Percentiles rank a stretch among this genome's conserved stretches.
Conservation (phyloP, 2,888 invertebrate genomes). For the Eurytoma californica region DNA sequence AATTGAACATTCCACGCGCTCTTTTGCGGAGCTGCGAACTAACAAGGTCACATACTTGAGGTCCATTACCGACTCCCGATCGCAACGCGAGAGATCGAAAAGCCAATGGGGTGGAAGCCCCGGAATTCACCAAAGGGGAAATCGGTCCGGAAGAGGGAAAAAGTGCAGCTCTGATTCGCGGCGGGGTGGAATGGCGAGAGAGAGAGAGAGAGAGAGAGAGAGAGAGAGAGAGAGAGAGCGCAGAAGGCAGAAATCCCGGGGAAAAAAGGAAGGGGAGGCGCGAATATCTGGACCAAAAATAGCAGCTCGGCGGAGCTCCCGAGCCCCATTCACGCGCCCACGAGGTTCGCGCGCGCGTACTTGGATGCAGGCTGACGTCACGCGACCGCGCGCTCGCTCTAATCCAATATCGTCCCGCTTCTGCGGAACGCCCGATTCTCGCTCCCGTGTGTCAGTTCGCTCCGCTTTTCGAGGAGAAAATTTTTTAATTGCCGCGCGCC, state of each 20-base stretch:
- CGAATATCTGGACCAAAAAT: slow-evolving; percentile 15
- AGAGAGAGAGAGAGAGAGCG: not conserved
- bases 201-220: not conserved
- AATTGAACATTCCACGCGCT: no score
- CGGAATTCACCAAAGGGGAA: not conserved
- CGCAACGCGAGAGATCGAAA: slow-evolving; percentile 1
- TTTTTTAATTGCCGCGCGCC: no score
- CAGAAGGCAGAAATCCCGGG: not conserved
- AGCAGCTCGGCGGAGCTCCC: slow-evolving; percentile 24
- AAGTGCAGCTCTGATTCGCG: not conserved
- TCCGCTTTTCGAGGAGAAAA: no score
- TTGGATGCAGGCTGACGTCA: slow-evolving; percentile 31
- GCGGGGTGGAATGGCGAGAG: not conserved
- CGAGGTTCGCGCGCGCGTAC: not conserved
- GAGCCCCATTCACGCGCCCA: slow-evolving; percentile 34
- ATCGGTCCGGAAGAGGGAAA: not conserved
- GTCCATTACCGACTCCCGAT: no score
- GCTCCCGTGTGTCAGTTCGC: no score
- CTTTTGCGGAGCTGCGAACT: not conserved
- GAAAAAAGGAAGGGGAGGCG: no score
- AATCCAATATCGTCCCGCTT: slow-evolving; percentile 20
- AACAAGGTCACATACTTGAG: no score
- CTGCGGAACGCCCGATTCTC: not conserved
- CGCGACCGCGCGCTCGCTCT: not conserved
- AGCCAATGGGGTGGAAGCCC: not conserved